phyloP scores from a whole-genome alignment of 2,888 invertebrate species.

The Megaustenia siamemsis region DNA sequence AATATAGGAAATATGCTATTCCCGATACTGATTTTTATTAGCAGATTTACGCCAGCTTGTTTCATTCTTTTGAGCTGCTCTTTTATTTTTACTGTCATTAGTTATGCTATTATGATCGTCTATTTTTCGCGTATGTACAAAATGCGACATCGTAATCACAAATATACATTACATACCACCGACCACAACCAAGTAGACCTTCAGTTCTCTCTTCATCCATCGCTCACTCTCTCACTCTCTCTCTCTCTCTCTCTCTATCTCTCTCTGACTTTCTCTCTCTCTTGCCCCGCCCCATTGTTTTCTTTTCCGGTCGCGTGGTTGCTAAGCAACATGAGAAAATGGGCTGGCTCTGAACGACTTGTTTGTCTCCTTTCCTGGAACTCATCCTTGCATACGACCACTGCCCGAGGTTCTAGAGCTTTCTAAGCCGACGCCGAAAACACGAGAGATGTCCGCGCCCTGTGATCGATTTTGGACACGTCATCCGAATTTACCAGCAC shows the following conservation, averaged over 20 bases:
- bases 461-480: conserved; percentile 29
- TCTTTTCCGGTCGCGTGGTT: conserved; percentile 26
- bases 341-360: not conserved
- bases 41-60: too few species aligned
- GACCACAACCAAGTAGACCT: conserved; percentile 10
- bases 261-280: too few species aligned
- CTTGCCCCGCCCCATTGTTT: conserved; percentile 8
- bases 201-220: too few species aligned
- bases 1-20: too few species aligned
- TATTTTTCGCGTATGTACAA: not conserved
- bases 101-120: not conserved
- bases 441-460: conserved; percentile 36
- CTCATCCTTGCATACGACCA: conserved; percentile 37
- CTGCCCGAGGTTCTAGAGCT: conserved; percentile 32
- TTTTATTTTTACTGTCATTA: conserved; percentile 1
- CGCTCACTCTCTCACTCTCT: too few species aligned
- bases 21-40: too few species aligned
- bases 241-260: too few species aligned
- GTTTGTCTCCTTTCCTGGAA: conserved; percentile 36
- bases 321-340: conserved; percentile 45
- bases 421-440: conserved; percentile 42
- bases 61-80: too few species aligned
- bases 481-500: conserved; percentile 30
- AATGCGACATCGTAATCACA: not conserved
- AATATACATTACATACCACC: not conserved